These are phyloP conservation scores for Pitta sordida DNA, from an alignment of 2,113 vertebrate species.

Conservation along the genomic window DNA sequence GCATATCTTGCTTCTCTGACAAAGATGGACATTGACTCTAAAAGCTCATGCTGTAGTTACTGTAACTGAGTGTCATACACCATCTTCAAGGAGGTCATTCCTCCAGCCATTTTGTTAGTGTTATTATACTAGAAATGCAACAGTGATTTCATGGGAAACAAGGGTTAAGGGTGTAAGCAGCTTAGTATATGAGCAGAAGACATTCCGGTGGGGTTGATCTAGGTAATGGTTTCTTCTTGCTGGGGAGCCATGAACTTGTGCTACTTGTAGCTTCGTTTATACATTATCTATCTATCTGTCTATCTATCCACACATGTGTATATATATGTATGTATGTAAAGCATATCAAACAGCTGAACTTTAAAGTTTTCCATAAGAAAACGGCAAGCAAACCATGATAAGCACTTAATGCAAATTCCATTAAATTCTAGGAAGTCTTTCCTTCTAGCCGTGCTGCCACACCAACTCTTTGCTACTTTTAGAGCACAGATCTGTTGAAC, in stretches of 20 bases:
- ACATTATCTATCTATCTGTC: no score
- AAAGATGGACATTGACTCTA: background rate
- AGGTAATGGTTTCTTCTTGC: background rate
- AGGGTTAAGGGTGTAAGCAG: background rate
- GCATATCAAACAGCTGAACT: background rate
- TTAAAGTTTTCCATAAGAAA: background rate
- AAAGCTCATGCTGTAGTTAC: background rate
- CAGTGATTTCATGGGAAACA: background rate
- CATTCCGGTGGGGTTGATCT: background rate
- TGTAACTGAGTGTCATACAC: background rate
- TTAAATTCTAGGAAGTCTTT: background rate
- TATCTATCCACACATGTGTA: no score
- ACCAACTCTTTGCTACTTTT: background rate
- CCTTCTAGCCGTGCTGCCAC: background rate
- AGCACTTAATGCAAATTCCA: background rate
- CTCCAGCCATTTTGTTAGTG: background rate
- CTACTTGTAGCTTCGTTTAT: background rate
- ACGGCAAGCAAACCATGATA: background rate
- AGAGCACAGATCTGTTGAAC: background rate
- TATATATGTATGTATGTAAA: background rate
- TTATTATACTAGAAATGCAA: background rate
- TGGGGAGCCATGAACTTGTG: background rate
- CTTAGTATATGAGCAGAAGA: background rate
- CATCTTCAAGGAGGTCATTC: background rate
- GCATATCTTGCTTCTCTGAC: background rate